Evolutionary conservation across 1,140 invertebrate species (phyloP), one percentile per base, ranked within the genome.

Genomic region (Bombus impatiens): DNA sequence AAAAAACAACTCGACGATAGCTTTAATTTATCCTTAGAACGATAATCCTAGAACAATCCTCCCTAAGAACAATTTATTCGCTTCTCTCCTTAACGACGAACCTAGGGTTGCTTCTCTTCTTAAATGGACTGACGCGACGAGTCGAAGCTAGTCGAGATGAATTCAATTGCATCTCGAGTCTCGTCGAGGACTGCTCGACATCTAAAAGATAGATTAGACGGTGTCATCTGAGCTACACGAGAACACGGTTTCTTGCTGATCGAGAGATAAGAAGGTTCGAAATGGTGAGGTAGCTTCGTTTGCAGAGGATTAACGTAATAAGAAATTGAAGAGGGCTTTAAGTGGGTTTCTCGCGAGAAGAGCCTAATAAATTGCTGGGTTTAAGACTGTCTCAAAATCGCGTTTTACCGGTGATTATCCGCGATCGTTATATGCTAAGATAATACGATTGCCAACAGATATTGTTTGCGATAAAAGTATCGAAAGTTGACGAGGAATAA

Each of bases 261-360:
- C 40, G 53, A 25, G 22, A 22, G 47, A 32, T 44, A 76, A 78
- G 65, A 71, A 57, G 65, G 53, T 40, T 78, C 75, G 47, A 53
- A 53, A 53, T 53, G 47, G 47, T 8, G 6, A 53, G 47, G 47
- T 53, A 53, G 47, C 47, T 53, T 65, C 40, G 47, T 78, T 79
- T 59, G 37, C 40, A 76, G n/a, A 13, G 57, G 68, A 80, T 85
- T 74, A 80, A 37, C 53, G 77, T 40, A 78, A 80, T 74, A 65
- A 79, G 72, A 59, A 53, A 78, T 79, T 44, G 15, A 68, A 62
- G 67, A 59, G 47, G 22, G 28, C 44, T 5, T 71, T 78, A 28
- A 70, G 32, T 32, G 32, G 65, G 22, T 18, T 28, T n/a, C 13
- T 42, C n/a, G 13, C 28, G 32, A 42, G 40, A n/a, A 40, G 25